Base-by-base conservation (phyloP, 1,140 invertebrate species). In the Plodia interpunctella region DNA sequence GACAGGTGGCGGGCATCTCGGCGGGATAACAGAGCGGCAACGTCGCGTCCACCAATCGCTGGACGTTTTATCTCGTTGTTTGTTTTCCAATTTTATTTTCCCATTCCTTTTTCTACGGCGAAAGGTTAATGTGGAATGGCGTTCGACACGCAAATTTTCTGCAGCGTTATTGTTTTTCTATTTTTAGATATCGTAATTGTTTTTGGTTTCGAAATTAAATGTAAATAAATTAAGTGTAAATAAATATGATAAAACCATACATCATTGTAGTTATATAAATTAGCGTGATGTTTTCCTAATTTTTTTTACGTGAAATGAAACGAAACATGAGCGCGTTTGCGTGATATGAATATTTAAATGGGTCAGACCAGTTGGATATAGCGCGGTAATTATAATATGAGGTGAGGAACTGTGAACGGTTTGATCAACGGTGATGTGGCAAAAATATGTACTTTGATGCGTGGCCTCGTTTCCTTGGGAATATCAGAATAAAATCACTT, bases 1-100 rank as follows among this genome's bases (percentile, higher is more conserved):
- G 76, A 80, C 56, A 53, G 64, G 61, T 55, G 60, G 55, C 69
- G 59, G 67, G 66, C 76, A 83, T 87, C 83, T 87, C 73, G 51
- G 72, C 77, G 66, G 81, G 76, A 76, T 65, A 67, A 67, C 76
- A 69, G 70, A 80, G 72, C 76, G 83, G 83, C 86, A 88, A 88
- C 86, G 79, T 77, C 81, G 86, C 86, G 74, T 74, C 83, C 72
- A 82, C 86, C 83, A 88, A 88, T 88, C 77, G 72, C 66, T 70
- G 80, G 76, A 76, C 80, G 78, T 70, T 78, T 44, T 65, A 78
- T 78, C 74, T 82, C 75, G 65, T 78, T 70, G 72, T 72, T 73
- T 76, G 74, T 55, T 74, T 67, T 65, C 56, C 62, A 51, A 62
- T 77, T 75, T 76, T 68, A 18, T 71, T 71, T 74, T 73, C 72